These are phyloP conservation scores for Argyrosomus japonicus DNA, from an alignment of 2,113 vertebrate species.

Conservation along the genomic window DNA sequence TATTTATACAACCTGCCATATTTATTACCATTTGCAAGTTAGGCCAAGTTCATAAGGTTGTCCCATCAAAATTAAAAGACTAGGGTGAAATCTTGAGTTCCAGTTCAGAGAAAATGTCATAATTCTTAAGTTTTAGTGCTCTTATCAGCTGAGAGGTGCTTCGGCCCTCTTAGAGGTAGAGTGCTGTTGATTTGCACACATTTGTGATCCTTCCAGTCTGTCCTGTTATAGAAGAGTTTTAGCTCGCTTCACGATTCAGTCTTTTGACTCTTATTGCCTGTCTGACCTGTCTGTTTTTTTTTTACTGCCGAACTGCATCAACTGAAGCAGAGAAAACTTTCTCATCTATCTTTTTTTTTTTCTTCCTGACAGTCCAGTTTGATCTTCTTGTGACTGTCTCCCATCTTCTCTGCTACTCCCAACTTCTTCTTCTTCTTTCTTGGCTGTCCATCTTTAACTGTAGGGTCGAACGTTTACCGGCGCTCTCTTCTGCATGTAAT, in stretches of 20 bases:
- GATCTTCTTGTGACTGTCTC: constrained; percentile 15
- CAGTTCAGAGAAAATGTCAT: constrained; percentile 26
- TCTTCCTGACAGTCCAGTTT: constrained; percentile 14
- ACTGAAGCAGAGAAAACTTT: constrained; percentile 28
- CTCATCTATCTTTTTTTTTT: constrained; percentile 8
- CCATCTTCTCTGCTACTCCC: background rate
- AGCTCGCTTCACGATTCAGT: constrained; percentile 30
- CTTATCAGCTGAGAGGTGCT: constrained; percentile 49
- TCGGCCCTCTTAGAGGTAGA: constrained; percentile 27
- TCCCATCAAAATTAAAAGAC: constrained; percentile 12
- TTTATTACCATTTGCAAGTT: constrained; percentile 13
- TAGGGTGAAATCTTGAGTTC: background rate
- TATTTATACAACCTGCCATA: constrained; percentile 25
- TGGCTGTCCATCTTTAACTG: background rate
- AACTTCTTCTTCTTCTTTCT: constrained; percentile 20
- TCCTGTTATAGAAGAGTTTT: constrained; percentile 46
- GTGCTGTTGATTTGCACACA: constrained; percentile 52
- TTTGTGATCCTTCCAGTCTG: constrained; percentile 19
- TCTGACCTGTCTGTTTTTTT: constrained; percentile 5
- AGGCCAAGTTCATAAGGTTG: constrained; percentile 9
- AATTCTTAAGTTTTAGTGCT: constrained; percentile 47
- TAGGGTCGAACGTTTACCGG: background rate
- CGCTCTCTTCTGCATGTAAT: background rate
- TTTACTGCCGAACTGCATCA: background rate
- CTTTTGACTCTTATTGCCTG: constrained; percentile 33